phyloP scores from a whole-genome alignment of 2,113 vertebrate species.

The Clarias macrocephalus region DNA sequence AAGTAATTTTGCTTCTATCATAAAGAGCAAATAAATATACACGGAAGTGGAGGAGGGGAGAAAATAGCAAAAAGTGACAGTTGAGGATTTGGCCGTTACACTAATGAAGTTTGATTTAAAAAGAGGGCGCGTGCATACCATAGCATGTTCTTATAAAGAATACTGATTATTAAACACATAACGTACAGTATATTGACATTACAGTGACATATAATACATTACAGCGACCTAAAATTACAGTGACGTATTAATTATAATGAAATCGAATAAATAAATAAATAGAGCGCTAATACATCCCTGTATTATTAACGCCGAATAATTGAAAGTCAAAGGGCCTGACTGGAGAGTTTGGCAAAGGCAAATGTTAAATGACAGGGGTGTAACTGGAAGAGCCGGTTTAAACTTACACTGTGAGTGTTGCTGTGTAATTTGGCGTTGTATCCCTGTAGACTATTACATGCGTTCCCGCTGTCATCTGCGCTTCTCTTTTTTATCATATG shows the following conservation, averaged over 20 bases:
- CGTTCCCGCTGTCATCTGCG: conserved; percentile 56
- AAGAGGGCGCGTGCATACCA: not conserved
- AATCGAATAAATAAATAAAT: not conserved
- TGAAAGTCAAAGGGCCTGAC: not conserved
- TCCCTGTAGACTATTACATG: conserved; percentile 69
- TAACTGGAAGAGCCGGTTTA: conserved; percentile 44
- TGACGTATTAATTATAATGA: too few species aligned
- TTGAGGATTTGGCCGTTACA: not conserved
- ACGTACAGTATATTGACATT: not conserved
- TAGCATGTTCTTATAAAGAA: not conserved
- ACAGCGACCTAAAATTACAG: too few species aligned
- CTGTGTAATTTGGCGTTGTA: conserved; percentile 70
- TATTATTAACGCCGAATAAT: not conserved
- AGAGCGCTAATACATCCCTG: not conserved
- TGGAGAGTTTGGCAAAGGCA: not conserved
- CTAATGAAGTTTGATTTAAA: not conserved
- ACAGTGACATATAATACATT: not conserved
- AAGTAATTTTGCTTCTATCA: not conserved
- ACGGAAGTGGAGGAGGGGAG: not conserved
- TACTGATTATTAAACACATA: not conserved
- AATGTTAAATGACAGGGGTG: not conserved
- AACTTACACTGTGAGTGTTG: conserved; percentile 86
- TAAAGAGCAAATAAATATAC: not conserved
- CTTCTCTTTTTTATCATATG: conserved; percentile 63
- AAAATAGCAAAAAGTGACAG: not conserved